Conservation (phyloP, 2,888 invertebrate species). For the Conops quadrifasciatus region DNA sequence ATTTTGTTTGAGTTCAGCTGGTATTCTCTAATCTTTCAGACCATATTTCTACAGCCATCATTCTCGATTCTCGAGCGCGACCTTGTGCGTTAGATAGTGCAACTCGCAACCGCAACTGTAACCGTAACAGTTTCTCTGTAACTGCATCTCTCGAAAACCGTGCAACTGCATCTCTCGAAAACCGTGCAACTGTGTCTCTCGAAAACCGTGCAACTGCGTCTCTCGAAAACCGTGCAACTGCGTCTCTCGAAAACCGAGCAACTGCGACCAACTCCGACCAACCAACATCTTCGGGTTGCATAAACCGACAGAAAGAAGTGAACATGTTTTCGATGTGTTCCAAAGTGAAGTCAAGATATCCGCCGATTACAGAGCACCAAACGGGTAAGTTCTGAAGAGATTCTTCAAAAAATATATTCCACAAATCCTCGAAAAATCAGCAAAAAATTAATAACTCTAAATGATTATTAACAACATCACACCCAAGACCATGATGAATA, state of each 20-base stretch:
- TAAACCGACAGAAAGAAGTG: not conserved
- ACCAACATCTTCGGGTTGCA: no score
- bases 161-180: no score
- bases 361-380: slow-evolving; percentile 55
- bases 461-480: no score
- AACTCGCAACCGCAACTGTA: not conserved
- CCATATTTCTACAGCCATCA: no score
- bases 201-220: not conserved
- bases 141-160: not conserved
- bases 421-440: no score
- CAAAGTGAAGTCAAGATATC: slow-evolving; percentile 61
- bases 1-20: no score
- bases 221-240: not conserved
- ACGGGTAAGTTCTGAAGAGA: slow-evolving; percentile 61
- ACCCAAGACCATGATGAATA: no score
- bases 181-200: slow-evolving; percentile 11
- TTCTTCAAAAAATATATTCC: no score
- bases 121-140: not conserved
- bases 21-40: no score
- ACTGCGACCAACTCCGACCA: not conserved
- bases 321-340: slow-evolving; percentile 65
- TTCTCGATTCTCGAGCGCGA: slow-evolving; percentile 26
- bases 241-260: not conserved
- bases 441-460: no score
- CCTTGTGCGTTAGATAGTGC: not conserved